A percentile compares a stretch with the other conserved stretches of the same genome.
Evolutionary conservation across 2,797 vertebrate genomes (phyloP).

Genomic region (Enteromius mattozi): DNA sequence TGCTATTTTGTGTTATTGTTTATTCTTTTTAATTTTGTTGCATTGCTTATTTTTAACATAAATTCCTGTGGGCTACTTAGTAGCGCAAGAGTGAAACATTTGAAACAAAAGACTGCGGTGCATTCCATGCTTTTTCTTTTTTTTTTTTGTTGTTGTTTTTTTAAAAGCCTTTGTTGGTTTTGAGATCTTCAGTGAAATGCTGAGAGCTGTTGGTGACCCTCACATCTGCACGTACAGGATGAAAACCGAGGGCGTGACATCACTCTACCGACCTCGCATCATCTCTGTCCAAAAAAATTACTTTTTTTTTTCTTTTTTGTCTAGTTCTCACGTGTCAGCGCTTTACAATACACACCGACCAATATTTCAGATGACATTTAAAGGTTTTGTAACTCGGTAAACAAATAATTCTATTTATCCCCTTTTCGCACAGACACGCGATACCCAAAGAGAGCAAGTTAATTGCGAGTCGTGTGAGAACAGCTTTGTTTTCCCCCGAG

Average conservation of each 20-base stretch:
- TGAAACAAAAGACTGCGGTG: neutral
- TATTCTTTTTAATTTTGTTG: neutral
- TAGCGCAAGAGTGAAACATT: neutral
- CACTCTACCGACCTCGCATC: neutral
- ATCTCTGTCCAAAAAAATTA: neutral
- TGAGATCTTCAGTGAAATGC: neutral
- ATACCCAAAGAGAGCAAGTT: neutral
- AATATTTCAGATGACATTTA: neutral
- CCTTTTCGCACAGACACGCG: neutral
- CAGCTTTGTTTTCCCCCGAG: neutral
- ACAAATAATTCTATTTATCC: neutral
- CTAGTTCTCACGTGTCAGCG: neutral
- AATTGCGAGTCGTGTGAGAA: neutral
- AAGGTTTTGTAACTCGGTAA: neutral
- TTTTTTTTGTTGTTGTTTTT: too few species aligned
- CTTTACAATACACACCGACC: neutral
- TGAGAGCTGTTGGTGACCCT: slow-evolving; percentile 16
- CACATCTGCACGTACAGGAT: slow-evolving; percentile 51
- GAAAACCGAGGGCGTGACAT: slow-evolving; percentile 35
- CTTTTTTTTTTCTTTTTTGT: neutral
- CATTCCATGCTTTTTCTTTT: neutral
- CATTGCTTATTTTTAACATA: neutral
- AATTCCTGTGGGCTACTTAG: neutral
- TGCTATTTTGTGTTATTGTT: too few species aligned
- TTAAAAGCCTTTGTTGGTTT: neutral